Evolutionary conservation across 2,888 invertebrate genomes (phyloP).

Genomic region (Blastobasis lacticolella): DNA sequence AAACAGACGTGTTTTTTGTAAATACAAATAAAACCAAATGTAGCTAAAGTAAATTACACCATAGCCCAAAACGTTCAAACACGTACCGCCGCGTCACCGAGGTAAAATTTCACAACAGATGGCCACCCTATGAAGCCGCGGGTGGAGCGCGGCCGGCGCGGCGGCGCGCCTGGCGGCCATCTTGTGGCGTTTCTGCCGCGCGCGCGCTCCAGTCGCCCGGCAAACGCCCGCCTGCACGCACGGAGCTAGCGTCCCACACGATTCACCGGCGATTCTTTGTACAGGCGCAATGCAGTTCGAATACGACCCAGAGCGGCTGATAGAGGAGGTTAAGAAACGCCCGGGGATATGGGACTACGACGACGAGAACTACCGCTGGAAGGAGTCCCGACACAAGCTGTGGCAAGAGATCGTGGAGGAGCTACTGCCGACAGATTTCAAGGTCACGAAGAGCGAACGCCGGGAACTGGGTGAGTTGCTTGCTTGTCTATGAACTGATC

Average conservation of each 20-base stretch:
- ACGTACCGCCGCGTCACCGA: too few relatives aligned
- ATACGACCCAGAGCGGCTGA: conserved; percentile 60
- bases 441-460: conserved; percentile 55
- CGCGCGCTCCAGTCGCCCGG: conserved; percentile 59
- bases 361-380: conserved; percentile 46
- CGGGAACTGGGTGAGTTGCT: conserved; percentile 51
- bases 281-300: conserved; percentile 50
- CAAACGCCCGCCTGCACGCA: conserved; percentile 43
- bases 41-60: too few relatives aligned
- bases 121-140: conserved; percentile 27
- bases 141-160: conserved; percentile 2
- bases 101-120: neutral
- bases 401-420: conserved; percentile 58
- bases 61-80: too few relatives aligned
- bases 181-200: conserved; percentile 48
- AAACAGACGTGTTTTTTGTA: too few relatives aligned
- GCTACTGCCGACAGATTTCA: conserved; percentile 43
- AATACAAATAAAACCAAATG: too few relatives aligned
- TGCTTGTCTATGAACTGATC: too few relatives aligned
- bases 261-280: conserved; percentile 1
- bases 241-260: conserved; percentile 2
- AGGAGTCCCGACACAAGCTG: conserved; percentile 37
- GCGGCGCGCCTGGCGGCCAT: conserved; percentile 48
- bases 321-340: conserved; percentile 55
- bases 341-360: conserved; percentile 62